Percentiles rank a stretch among this genome's conserved stretches.
Evolutionary conservation across 2,797 vertebrate species (phyloP).

Genomic region (Lithobates pipiens): DNA sequence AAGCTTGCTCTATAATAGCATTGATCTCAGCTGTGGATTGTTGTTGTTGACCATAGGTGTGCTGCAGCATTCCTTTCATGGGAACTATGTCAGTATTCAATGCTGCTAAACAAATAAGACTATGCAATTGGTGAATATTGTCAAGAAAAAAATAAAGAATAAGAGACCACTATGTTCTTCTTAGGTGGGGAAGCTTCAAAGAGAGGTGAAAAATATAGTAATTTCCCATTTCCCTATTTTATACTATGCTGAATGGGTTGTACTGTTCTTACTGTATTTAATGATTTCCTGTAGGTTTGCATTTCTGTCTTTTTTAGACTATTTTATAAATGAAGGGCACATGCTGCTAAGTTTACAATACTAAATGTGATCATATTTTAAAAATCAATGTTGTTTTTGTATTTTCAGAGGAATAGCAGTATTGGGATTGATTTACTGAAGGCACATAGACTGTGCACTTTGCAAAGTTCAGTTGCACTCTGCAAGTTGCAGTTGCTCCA

Average conservation of each 20-base stretch:
- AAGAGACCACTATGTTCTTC: constrained; percentile 50
- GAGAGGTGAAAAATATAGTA: constrained; percentile 45
- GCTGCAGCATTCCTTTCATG: constrained; percentile 7
- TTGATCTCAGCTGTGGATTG: constrained; percentile 30
- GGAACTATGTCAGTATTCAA: constrained; percentile 45
- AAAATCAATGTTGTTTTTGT: constrained; percentile 23
- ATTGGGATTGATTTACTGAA: no score
- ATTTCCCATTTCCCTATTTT: constrained; percentile 39
- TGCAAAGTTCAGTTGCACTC: no score
- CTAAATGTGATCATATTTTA: constrained; percentile 35
- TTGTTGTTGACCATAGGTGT: constrained; percentile 12
- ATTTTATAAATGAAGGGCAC: constrained; percentile 29
- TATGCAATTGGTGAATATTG: constrained; percentile 50
- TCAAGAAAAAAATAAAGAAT: constrained; percentile 46
- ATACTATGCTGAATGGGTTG: constrained; percentile 36
- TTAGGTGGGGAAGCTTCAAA: constrained; percentile 55
- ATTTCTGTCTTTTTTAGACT: constrained; percentile 36
- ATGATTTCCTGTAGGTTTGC: constrained; percentile 36
- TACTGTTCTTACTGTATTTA: constrained; percentile 31
- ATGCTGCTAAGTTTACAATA: constrained; percentile 27
- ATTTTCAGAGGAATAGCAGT: background rate
- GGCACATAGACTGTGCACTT: no score
- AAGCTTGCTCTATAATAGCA: constrained; percentile 12
- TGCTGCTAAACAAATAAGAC: constrained; percentile 29
- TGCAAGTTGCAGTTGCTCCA: no score